Evolutionary conservation across 2,113 vertebrate species (phyloP), one percentile per base, ranked within the genome.

Genomic region (Brachypteracias leptosomus): DNA sequence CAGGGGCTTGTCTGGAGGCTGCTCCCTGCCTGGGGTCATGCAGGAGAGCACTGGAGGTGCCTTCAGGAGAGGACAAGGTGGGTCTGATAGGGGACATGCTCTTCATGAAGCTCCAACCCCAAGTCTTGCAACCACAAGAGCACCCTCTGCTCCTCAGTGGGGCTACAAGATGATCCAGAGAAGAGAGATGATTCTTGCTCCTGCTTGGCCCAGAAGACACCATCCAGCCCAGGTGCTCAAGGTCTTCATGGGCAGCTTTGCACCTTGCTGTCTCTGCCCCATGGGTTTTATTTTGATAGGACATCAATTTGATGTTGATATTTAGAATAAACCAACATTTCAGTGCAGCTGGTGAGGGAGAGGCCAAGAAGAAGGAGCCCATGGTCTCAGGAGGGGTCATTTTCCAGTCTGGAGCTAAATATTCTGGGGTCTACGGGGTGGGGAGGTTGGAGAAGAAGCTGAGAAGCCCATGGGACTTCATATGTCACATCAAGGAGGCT

Each of bases 401-500:
- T 89, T 91, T 94, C 62, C 46, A 40, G 78, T 89, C 65, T 61
- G 90, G 88, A 94, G 84, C 49, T 38, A 63, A 93, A 57, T 47
- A 28, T 28, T 28, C 61, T 65, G 93, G 0, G 31, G 85, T 93
- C 91, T 85, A 73, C 19, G 40, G 1, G 31, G 62, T 66, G 78
- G 85, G 75, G 85, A 93, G 79, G n/a, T 52, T 73, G 78, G 67
- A 83, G 85, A 19, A 80, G 82, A 93, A 95, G 44, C 49, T 73
- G 95, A 93, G 85, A 94, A 2, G 4, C 74, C 62, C 74, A 13
- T 2, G 74, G 54, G 92, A 93, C 28, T 89, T 72, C n/a, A n/a
- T n/a, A n/a, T n/a, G n/a, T n/a, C n/a, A n/a, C n/a, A n/a, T n/a
- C n/a, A n/a, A 65, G 40, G 40, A 65, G 63, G 28, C 29, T 44